Evolutionary conservation across 1,140 invertebrate genomes (phyloP), one percentile per base, ranked within the genome.

Genomic region (Drosophila pectinifera): DNA sequence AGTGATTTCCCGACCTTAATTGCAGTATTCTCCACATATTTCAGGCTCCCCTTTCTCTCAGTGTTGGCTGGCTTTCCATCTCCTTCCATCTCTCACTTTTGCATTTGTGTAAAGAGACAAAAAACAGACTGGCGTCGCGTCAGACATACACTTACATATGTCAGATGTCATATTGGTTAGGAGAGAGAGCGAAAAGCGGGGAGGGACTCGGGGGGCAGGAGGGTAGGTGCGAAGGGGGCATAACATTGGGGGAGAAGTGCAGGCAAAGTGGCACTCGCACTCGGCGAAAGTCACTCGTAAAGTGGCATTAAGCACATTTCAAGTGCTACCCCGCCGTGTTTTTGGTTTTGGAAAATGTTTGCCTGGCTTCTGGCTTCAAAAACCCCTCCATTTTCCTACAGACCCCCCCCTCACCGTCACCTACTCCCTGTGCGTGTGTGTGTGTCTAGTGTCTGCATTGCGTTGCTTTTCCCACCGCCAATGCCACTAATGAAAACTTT

Each of bases 271-370:
- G 78, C 78, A 85, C 74, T 86, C 83, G 78, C 82, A 82, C 82
- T 81, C 82, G 62, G 74, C 82, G 78, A 86, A 86, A 86, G 82
- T 86, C 82, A 86, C 83, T 88, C 82, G 82, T 86, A 86, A 86
- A 86, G 82, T 88, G 82, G 83, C 83, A 86, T 86, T 86, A 88
- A 82, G 82, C 82, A 82, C 78, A 86, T 88, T 85, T 86, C 82
- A 86, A 85, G 82, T 83, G 79, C 53, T 78, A 76, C 77, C 58
- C 65, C 64, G 79, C 54, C 57, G 54, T 72, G 82, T 86, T 85
- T 73, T 72, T 70, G 82, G 70, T 75, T 75, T 68, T 84, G 58
- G 45, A 75, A 75, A 85, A 85, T 86, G 78, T 80, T 84, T 80
- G 73, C 81, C 73, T 78, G 61, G 68, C 69, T 67, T 79, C 73